phyloP scores from a whole-genome alignment of 2,113 vertebrate species.

The Crotalus horridus region DNA sequence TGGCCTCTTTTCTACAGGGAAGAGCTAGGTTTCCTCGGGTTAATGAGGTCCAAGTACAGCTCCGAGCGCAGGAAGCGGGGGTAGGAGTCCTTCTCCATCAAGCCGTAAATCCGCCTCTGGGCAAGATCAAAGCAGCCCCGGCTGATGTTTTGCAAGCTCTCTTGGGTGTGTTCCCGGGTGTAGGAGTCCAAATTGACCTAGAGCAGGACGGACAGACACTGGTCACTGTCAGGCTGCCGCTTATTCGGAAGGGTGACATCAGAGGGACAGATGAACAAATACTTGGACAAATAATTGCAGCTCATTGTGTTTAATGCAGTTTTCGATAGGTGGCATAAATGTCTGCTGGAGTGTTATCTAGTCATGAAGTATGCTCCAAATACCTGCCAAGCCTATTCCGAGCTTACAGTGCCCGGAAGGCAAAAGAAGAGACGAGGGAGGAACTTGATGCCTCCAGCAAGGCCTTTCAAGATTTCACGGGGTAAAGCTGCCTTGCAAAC shows the following conservation, averaged over 20 bases:
- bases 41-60: conserved; percentile 92
- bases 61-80: conserved; percentile 96
- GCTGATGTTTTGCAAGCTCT: conserved; percentile 90
- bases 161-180: conserved; percentile 94
- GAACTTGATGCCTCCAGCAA: no score
- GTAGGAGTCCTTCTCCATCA: conserved; percentile 99
- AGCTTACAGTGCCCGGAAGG: not conserved
- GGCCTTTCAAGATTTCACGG: not conserved
- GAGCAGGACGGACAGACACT: not conserved
- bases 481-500: no score
- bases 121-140: conserved; percentile 92
- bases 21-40: conserved; percentile 90
- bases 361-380: not conserved
- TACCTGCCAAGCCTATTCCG: not conserved
- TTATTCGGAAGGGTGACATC: no score
- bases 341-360: not conserved
- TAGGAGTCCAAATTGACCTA: conserved; percentile 97
- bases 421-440: not conserved
- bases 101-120: conserved; percentile 92
- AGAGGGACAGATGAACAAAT: not conserved
- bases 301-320: not conserved
- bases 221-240: not conserved
- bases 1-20: conserved; percentile 68
- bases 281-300: not conserved
- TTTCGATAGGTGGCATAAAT: not conserved